These are phyloP conservation scores for Chrysopa pallens DNA, from an alignment of 1,140 invertebrate species.

Conservation along the genomic window DNA sequence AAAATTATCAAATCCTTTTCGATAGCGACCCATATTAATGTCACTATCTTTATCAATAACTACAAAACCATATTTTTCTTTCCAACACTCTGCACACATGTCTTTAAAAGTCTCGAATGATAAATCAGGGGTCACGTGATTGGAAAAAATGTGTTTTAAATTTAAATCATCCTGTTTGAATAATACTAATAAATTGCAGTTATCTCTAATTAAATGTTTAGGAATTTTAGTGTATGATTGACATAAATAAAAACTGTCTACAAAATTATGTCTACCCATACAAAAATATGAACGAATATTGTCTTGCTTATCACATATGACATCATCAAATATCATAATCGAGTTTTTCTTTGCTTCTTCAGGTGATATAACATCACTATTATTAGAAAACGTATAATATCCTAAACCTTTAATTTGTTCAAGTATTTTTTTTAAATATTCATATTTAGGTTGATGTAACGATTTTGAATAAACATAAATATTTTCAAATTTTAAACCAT, in stretches of 20 bases:
- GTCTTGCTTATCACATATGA: slow-evolving; percentile 17
- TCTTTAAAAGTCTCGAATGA: slow-evolving; percentile 11
- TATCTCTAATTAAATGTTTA: slow-evolving; percentile 23
- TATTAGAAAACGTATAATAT: slow-evolving; percentile 12
- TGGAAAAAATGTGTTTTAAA: slow-evolving; percentile 21
- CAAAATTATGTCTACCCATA: slow-evolving; percentile 18
- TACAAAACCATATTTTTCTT: slow-evolving; percentile 13
- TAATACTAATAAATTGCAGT: slow-evolving; percentile 20
- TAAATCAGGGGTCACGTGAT: slow-evolving; percentile 20
- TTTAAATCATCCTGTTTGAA: slow-evolving; percentile 24
- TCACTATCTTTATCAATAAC: slow-evolving; percentile 15
- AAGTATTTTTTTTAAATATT: slow-evolving; percentile 11
- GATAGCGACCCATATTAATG: slow-evolving; percentile 11
- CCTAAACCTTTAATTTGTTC: slow-evolving; percentile 8
- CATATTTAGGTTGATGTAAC: slow-evolving; percentile 17
- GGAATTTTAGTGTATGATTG: slow-evolving; percentile 20
- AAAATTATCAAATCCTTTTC: slow-evolving; percentile 13
- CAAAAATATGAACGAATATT: slow-evolving; percentile 18
- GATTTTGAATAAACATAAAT: slow-evolving; percentile 21
- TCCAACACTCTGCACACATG: slow-evolving; percentile 11
- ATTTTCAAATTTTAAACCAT: slow-evolving; percentile 19
- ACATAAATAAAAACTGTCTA: slow-evolving; percentile 21
- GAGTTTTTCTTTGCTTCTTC: slow-evolving; percentile 11
- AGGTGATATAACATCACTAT: slow-evolving; percentile 10
- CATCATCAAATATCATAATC: slow-evolving; percentile 22